A percentile compares a stretch with the other conserved stretches of the same genome.
phyloP scores from a whole-genome alignment of 2,888 invertebrate genomes.

The Lasioglossum morio region DNA sequence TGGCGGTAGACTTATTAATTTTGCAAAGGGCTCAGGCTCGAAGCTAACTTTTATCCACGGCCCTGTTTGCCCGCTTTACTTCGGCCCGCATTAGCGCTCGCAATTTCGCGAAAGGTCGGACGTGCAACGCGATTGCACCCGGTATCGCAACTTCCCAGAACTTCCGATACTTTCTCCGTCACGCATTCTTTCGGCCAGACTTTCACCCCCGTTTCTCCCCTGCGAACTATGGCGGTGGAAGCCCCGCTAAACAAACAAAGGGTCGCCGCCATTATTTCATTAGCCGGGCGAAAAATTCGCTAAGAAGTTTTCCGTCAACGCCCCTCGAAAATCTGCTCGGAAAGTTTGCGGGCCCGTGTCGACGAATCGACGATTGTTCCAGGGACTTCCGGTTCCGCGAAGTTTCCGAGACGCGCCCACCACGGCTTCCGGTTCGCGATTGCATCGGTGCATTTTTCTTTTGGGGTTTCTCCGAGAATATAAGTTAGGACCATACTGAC shows the following conservation, averaged over 20 bases:
- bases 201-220: too few relatives aligned
- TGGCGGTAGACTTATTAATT: slow-evolving; percentile 57
- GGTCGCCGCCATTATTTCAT: slow-evolving; percentile 35
- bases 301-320: slow-evolving; percentile 30
- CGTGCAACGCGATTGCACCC: slow-evolving; percentile 31
- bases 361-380: neutral
- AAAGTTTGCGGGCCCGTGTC: neutral
- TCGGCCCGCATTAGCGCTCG: slow-evolving; percentile 24
- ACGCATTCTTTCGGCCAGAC: slow-evolving; percentile 16
- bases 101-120: slow-evolving; percentile 36
- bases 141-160: slow-evolving; percentile 39
- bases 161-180: slow-evolving; percentile 38
- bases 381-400: neutral
- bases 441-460: neutral
- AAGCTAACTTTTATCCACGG: slow-evolving; percentile 57
- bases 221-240: neutral
- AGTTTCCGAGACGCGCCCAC: neutral
- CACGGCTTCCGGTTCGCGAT: neutral
- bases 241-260: slow-evolving; percentile 27
- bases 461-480: neutral
- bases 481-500: neutral
- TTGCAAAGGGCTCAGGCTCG: slow-evolving; percentile 40
- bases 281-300: slow-evolving; percentile 14
- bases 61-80: slow-evolving; percentile 42
- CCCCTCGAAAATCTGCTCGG: neutral